Base-by-base conservation (phyloP, 2,797 vertebrate genomes). In the Sebastolobus altivelis region DNA sequence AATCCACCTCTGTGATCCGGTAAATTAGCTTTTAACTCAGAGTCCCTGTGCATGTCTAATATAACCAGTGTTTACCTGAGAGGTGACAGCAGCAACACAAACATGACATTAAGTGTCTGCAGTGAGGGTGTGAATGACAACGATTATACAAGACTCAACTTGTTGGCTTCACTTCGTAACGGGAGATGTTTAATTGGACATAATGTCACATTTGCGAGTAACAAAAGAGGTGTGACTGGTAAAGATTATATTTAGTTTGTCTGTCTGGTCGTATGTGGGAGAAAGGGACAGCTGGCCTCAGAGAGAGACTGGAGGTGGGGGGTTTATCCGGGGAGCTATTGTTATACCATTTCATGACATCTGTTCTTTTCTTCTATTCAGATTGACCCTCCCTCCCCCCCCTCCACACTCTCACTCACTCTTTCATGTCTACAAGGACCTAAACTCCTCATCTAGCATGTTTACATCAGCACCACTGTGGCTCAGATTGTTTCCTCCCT, bases 231-330 rank as follows among this genome's bases (percentile, higher is more conserved):
- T 37, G 75, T 84, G 49, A 35, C 25, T 40, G 0, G 11, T 1
- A 33, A 29, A 14, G 66, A 67, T 83, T 54, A 16, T 35, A 31
- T 68, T 46, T 49, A 59, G 29, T 65, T 3, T 38, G 18, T 74
- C 5, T 75, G 33, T 68, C 9, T 72, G 55, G 60, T 11, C 16
- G 31, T 49, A 9, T 55, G 22, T 20, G 25, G 4, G 27, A 46
- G 71, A 75, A 40, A 60, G 75, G 43, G 90, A 90, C 92, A 94
- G 92, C 88, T 94, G 93, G 88, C 49, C 46, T 49, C 74, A 88
- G 83, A 68, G 77, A 75, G 8, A 70, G 18, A 59, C 52, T 65
- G 13, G 27, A 16, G 14, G 38, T 58, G 82, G 49, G 80, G 79
- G 60, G 73, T 25, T 69, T 69, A 31, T 38, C 31, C 0, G 14